These are phyloP conservation scores for Ochropleura plecta DNA, from an alignment of 2,888 invertebrate species.

Conservation along the genomic window DNA sequence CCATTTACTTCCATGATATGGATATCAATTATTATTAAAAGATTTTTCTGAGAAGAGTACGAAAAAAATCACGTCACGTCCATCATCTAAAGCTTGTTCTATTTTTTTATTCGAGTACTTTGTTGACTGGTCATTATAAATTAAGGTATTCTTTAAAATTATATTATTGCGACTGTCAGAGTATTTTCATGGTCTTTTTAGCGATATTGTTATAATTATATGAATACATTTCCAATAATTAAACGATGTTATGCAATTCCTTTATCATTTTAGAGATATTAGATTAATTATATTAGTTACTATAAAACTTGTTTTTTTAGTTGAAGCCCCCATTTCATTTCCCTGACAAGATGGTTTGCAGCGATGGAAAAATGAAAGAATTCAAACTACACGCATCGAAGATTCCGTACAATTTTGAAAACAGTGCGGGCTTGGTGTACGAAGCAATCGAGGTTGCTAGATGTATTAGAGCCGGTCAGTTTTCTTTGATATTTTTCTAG, in stretches of 20 bases:
- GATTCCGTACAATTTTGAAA: slow-evolving; percentile 90
- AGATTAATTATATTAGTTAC: neutral
- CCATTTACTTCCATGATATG: too few species aligned
- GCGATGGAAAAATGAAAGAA: slow-evolving; percentile 87
- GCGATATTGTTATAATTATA: too few species aligned
- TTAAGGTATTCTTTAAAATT: too few species aligned
- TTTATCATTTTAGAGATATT: neutral
- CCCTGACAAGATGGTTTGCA: slow-evolving; percentile 89
- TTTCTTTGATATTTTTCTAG: neutral
- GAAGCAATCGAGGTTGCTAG: slow-evolving; percentile 93
- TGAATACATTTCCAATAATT: neutral
- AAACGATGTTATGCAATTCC: neutral
- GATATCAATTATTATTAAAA: too few species aligned
- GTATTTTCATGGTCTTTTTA: too few species aligned
- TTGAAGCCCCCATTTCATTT: slow-evolving; percentile 92
- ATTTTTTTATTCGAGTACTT: too few species aligned
- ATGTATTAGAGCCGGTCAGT: slow-evolving; percentile 90
- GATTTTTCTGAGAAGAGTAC: too few species aligned
- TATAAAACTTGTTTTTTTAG: slow-evolving; percentile 67
- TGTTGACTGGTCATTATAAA: too few species aligned
- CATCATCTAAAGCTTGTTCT: too few species aligned
- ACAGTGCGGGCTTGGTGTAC: slow-evolving; percentile 93
- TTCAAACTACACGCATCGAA: slow-evolving; percentile 91
- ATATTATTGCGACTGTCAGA: too few species aligned
- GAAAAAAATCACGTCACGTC: too few species aligned